Base-by-base conservation (phyloP, 1,140 invertebrate species). In the Diorhabda elongata region DNA sequence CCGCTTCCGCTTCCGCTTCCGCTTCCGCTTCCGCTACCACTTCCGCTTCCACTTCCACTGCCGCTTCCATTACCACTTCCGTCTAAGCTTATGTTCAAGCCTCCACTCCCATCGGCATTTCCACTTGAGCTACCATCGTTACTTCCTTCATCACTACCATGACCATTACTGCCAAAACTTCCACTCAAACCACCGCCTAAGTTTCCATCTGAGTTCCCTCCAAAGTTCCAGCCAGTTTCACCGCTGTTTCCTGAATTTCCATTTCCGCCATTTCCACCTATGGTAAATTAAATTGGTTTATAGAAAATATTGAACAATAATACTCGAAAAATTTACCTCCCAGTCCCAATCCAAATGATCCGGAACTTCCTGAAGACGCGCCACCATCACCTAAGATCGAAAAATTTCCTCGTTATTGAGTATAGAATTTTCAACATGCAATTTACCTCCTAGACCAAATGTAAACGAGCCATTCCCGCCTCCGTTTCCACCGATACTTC, bases 191-290 rank as follows among this genome's bases (percentile, higher is more conserved):
- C n/a, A 52, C 47, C 3, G n/a, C 47, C 47, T 52, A 52, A 52
- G n/a, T 26, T 26, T 26, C 26, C 9, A 11, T 60, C 42, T 11
- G 7, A 5, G 6, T 44, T 8, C 0, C 42, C 43, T n/a, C 61
- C 61, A 62, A 62, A 62, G n/a, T 44, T 41, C 26, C 61, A 42
- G 6, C 61, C 61, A 62, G 44, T 44, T 52, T 8, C 4, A 8
- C 26, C 26, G 26, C 26, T 26, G 26, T 8, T 41, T 42, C 4
- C 52, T 56, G n/a, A 56, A 56, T 26, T 59, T 11, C 4, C 58
- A 11, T 6, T 3, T 11, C 7, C 42, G 7, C 61, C 61, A 26
- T 26, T 26, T 26, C 26, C 26, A 26, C 26, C 26, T 26, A 26
- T 26, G 26, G 26, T 26, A 26, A 26, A 26, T 26, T 26, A 26